phyloP scores from a whole-genome alignment of 2,797 vertebrate genomes.

The Gephyroberyx darwinii region DNA sequence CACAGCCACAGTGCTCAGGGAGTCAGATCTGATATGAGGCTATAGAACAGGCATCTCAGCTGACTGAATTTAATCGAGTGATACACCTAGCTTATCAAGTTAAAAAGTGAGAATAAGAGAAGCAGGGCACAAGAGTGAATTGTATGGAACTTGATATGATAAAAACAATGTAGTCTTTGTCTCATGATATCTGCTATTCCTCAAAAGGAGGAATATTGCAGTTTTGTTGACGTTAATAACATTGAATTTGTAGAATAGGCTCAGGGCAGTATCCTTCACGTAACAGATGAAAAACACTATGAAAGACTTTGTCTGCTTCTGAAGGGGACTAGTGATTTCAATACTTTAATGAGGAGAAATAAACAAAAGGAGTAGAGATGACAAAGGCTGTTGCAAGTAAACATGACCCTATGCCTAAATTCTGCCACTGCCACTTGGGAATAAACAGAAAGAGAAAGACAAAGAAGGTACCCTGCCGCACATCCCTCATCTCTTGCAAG shows the following conservation, averaged over 20 bases:
- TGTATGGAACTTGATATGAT: conserved; percentile 31
- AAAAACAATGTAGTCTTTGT: conserved; percentile 9
- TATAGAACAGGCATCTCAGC: conserved; percentile 45
- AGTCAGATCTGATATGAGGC: conserved; percentile 46
- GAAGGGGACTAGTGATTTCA: conserved; percentile 66
- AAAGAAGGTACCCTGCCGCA: conserved; percentile 12
- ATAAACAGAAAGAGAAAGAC: conserved; percentile 65
- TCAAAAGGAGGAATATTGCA: conserved; percentile 40
- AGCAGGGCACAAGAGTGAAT: conserved; percentile 41
- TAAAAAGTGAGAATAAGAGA: conserved; percentile 50
- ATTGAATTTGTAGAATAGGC: conserved; percentile 41
- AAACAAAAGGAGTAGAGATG: conserved; percentile 69
- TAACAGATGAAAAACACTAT: conserved; percentile 57
- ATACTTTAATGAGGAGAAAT: conserved; percentile 74
- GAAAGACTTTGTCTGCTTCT: conserved; percentile 55
- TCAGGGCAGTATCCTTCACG: conserved; percentile 17
- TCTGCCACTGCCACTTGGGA: conserved; percentile 64
- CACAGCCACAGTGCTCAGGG: conserved; percentile 19
- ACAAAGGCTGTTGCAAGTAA: conserved; percentile 70
- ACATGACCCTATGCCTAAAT: conserved; percentile 71
- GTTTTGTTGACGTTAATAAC: conserved; percentile 46
- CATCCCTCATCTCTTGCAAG: conserved; percentile 49
- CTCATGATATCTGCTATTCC: conserved; percentile 33
- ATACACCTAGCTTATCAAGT: conserved; percentile 54
- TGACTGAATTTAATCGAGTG: conserved; percentile 54